Base-by-base conservation (phyloP, 1,140 invertebrate species). In the Brachionus rubens region DNA sequence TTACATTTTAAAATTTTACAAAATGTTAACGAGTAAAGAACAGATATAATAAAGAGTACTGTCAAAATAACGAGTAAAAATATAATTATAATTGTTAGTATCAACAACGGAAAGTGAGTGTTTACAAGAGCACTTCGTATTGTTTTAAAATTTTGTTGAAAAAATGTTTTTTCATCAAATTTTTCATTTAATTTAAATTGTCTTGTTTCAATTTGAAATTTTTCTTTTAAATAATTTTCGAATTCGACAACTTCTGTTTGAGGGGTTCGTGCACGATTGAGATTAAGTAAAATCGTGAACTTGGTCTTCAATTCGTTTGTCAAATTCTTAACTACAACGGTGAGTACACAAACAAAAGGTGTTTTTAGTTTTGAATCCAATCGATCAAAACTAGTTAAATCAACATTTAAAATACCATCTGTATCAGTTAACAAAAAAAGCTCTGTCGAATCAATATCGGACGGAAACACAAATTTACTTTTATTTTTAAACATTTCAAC, bases 1-100 rank as follows among this genome's bases (percentile, higher is more conserved):
- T 14, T 5, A 46, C 59, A 65, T 16, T 65, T 41, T 26, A 65
- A 65, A 41, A 65, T 43, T 24, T 43, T 41, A 43, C 59, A 65
- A 65, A 65, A 65, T 43, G 59, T 43, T 24, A 65, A 24, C 19
- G 41, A 65, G 43, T 65, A 65, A 2, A 65, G 24, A 65, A 65
- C 43, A 19, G 59, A 65, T 30, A 65, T 43, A 24, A 65, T 65
- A 9, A 65, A 65, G 19, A 65, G 43, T 24, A 65, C 59, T n/a
- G 43, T 65, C 24, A 65, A 21, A 12, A 43, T 41, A 65, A 65
- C 12, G 3, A 65, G 21, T 24, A 65, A 65, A 26, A 65, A 41
- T 43, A 65, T 41, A n/a, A 65, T 43, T 65, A 65, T 24, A 26
- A 65, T 65, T 10, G 59, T 65, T n/a, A 65, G 9, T 19, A 65